Evolutionary conservation across 2,113 vertebrate genomes (phyloP).

Genomic region (Ascaphus truei): DNA sequence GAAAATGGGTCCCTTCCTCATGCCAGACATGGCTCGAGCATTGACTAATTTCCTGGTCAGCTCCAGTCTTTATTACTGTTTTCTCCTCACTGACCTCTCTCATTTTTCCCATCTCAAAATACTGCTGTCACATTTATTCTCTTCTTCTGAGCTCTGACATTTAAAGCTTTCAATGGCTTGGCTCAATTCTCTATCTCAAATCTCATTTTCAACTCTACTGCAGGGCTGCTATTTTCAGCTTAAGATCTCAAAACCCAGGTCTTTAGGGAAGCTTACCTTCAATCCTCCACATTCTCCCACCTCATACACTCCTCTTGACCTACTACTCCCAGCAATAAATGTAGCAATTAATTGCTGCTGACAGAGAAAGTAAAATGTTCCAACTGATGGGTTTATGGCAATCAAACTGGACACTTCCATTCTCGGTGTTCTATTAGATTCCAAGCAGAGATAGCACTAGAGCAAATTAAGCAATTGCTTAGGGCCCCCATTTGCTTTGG

Average conservation of each 20-base stretch:
- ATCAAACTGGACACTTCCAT: not conserved
- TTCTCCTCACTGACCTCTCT: too few relatives aligned
- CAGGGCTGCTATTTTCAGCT: not conserved
- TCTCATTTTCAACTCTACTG: not conserved
- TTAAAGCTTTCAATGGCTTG: not conserved
- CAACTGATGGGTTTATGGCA: not conserved
- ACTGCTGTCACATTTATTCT: not conserved
- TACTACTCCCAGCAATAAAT: not conserved
- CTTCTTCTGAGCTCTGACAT: not conserved
- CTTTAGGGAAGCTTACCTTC: not conserved
- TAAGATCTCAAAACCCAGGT: not conserved
- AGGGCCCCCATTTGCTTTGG: too few relatives aligned
- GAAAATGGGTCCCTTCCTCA: too few relatives aligned
- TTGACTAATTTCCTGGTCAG: too few relatives aligned
- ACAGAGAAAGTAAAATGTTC: not conserved
- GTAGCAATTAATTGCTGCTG: not conserved
- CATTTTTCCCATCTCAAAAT: not conserved
- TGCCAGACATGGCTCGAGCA: too few relatives aligned
- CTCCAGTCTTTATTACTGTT: too few relatives aligned
- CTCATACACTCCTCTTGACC: not conserved
- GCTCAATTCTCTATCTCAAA: not conserved
- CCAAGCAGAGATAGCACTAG: too few relatives aligned
- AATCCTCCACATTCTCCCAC: not conserved
- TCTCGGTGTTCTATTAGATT: too few relatives aligned
- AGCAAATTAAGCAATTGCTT: too few relatives aligned